Conservation (phyloP, 2,888 invertebrate genomes). For the Coenonympha arcania region DNA sequence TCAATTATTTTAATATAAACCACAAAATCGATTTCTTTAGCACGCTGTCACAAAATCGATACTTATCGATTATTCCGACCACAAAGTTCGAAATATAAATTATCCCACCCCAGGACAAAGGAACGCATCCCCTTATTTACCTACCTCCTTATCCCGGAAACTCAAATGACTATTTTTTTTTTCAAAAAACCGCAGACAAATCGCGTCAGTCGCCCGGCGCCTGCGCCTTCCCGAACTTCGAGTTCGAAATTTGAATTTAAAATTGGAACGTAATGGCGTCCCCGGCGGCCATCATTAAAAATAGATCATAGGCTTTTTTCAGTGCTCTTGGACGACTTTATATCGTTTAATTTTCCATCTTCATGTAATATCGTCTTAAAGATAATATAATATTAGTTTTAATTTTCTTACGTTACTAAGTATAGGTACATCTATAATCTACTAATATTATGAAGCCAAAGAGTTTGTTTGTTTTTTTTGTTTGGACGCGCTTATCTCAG, state of each 20-base stretch:
- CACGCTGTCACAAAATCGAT: conserved; percentile 14
- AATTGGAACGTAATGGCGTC: conserved; percentile 55
- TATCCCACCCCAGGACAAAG: conserved; percentile 28
- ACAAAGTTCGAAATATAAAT: conserved; percentile 27
- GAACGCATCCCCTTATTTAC: conserved; percentile 35
- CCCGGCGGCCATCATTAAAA: conserved; percentile 61
- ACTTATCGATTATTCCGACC: conserved; percentile 10
- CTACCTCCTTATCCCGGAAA: conserved; percentile 38
- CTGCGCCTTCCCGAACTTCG: conserved; percentile 36
- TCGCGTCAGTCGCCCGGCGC: conserved; percentile 51
- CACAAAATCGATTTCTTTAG: conserved; percentile 11
- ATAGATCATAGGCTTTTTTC: conserved; percentile 55
- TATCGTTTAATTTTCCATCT: conserved; percentile 41
- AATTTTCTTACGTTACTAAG: too few relatives aligned
- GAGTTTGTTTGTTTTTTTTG: too few relatives aligned
- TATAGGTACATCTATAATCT: too few relatives aligned
- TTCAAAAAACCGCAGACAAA: conserved; percentile 46
- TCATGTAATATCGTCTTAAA: conserved; percentile 35
- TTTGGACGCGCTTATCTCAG: too few relatives aligned
- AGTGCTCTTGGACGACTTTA: conserved; percentile 41
- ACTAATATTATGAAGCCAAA: too few relatives aligned
- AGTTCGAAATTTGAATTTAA: conserved; percentile 61
- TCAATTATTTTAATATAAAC: too few relatives aligned
- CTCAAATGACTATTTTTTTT: conserved; percentile 39
- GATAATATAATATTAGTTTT: too few relatives aligned